Evolutionary conservation across 2,113 vertebrate species (phyloP), one percentile per base, ranked within the genome.

Genomic region (Apodemus speciosus): DNA sequence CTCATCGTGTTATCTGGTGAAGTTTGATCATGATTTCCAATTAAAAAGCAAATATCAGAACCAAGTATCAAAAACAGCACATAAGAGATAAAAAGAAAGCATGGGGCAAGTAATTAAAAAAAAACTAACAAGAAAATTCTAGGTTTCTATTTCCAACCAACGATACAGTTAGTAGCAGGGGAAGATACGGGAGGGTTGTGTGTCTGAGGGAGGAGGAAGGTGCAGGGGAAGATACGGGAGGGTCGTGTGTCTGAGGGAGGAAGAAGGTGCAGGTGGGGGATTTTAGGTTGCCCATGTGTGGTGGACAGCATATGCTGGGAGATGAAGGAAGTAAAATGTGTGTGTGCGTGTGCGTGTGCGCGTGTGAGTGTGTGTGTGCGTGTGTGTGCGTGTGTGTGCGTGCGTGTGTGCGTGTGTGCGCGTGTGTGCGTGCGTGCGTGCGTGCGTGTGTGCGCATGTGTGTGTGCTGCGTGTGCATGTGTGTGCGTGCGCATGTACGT

Each of bases 11-110:
- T 80, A n/a, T 64, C 60, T 11, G n/a, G 32, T 49, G 62, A 86
- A 75, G 83, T 49, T 58, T 32, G 35, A 64, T 66, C 25, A 3
- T 66, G 68, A 43, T 72, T 49, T 83, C 53, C 60, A 64, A 68
- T 87, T n/a, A 76, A 64, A 93, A 93, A 92, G n/a, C 92, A 69
- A 76, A 49, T 32, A 18, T 20, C 30, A 38, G 27, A 23, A 15
- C 30, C 35, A 15, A 43, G 15, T 43, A 72, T 21, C 10, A 38
- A 38, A 93, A 69, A 43, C 11, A 64, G n/a, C 72, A 93, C 91
- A 92, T 94, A 64, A 32, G 94, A 88, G 90, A 88, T 93, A 95
- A 97, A 92, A 77, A 90, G 23, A 62, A 13, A 90, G 30, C 35
- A 18, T 51, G 32, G 2, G 9, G 6, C 13, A 51, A 23, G 18